Percentiles rank a stretch among this genome's conserved stretches.
phyloP scores from a whole-genome alignment of 1,140 invertebrate species.

The Nylanderia fulva region DNA sequence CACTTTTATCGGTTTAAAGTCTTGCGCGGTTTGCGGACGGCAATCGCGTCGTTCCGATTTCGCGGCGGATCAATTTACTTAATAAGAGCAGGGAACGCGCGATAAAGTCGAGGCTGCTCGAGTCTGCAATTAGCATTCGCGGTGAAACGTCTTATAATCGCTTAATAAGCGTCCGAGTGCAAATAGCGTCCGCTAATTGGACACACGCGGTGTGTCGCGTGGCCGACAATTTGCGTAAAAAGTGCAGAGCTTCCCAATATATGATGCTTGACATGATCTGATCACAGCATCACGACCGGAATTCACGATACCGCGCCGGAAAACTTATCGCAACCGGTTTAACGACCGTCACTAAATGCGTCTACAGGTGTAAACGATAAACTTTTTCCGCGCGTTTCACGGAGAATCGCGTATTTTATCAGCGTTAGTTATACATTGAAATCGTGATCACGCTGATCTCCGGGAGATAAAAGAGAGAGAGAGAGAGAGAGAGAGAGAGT shows the following conservation, averaged over 20 bases:
- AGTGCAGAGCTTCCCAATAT: slow-evolving; percentile 25
- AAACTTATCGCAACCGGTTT: slow-evolving; percentile 41
- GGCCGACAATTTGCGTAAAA: slow-evolving; percentile 21
- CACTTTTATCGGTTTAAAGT: slow-evolving; percentile 25
- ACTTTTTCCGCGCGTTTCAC: slow-evolving; percentile 29
- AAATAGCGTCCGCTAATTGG: slow-evolving; percentile 56
- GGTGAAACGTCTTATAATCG: slow-evolving; percentile 61
- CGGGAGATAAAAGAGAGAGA: background rate
- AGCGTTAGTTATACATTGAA: slow-evolving; percentile 24
- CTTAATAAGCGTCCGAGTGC: slow-evolving; percentile 56
- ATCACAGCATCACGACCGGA: too few species aligned
- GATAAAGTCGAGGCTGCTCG: slow-evolving; percentile 48
- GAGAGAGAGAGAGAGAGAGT: background rate
- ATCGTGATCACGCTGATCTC: background rate
- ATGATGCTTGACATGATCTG: background rate
- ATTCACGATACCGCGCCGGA: background rate
- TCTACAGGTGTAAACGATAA: slow-evolving; percentile 37
- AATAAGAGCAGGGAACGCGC: slow-evolving; percentile 5
- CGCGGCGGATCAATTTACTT: slow-evolving; percentile 60
- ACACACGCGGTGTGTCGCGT: slow-evolving; percentile 29
- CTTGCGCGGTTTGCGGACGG: slow-evolving; percentile 9
- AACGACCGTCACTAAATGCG: slow-evolving; percentile 32
- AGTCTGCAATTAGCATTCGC: slow-evolving; percentile 54
- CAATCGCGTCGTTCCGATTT: slow-evolving; percentile 40
- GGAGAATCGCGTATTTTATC: slow-evolving; percentile 1